phyloP scores from a whole-genome alignment of 2,113 vertebrate species.

The Grantiella picta region DNA sequence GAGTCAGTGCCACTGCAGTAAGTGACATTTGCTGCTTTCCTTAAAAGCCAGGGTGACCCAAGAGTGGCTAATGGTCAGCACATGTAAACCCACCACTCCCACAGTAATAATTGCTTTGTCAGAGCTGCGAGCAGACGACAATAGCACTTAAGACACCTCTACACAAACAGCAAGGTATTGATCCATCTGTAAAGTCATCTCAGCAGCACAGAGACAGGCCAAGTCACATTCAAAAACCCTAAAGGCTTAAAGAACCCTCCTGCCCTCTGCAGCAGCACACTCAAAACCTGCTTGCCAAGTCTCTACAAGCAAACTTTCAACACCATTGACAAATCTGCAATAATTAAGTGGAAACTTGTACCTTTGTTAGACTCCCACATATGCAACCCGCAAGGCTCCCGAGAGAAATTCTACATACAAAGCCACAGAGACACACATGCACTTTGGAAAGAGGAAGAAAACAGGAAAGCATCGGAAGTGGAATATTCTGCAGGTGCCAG shows the following conservation, averaged over 20 bases:
- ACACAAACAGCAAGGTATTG: slow-evolving; percentile 84
- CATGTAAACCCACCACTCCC: slow-evolving; percentile 72
- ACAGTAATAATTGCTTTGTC: slow-evolving; percentile 85
- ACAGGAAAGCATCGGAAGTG: neutral
- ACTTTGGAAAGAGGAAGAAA: neutral
- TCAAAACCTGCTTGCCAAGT: neutral
- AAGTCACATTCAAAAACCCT: slow-evolving; percentile 57
- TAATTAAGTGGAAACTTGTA: neutral
- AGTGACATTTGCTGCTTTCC: slow-evolving; percentile 84
- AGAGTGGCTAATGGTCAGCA: slow-evolving; percentile 73
- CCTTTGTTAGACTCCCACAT: neutral
- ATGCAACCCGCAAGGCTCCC: accelerated
- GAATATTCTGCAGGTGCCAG: neutral
- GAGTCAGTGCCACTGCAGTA: slow-evolving; percentile 78
- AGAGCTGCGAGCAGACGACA: slow-evolving; percentile 81
- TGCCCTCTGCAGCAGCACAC: neutral
- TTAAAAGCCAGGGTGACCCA: slow-evolving; percentile 81
- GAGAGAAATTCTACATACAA: neutral
- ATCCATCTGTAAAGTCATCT: slow-evolving; percentile 80
- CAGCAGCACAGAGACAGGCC: slow-evolving; percentile 49
- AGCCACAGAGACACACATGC: neutral
- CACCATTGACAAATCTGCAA: neutral
- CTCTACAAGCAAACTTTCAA: neutral
- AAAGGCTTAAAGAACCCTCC: slow-evolving; percentile 34
- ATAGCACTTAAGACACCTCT: slow-evolving; percentile 90